Evolutionary conservation across 1,140 invertebrate genomes (phyloP).

Genomic region (Eurytemora carolleeae): DNA sequence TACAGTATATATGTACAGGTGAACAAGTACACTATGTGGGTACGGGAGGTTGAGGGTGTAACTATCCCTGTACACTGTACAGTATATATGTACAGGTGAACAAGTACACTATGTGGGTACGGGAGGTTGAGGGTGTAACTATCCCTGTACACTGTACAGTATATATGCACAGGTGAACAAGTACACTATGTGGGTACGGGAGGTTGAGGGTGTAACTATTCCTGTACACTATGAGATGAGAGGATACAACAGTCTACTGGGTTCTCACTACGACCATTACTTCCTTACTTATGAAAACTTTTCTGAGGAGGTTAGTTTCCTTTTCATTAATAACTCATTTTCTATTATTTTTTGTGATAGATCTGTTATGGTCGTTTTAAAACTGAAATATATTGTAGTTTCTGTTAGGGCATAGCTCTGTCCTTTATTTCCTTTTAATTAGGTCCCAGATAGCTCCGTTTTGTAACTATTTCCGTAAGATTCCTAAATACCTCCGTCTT

Average conservation of each 20-base stretch:
- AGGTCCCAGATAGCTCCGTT: no score
- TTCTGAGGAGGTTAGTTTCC: background rate
- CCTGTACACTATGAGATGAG: slow-evolving; percentile 74
- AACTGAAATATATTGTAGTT: background rate
- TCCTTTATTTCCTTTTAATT: no score
- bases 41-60: slow-evolving; percentile 49
- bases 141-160: slow-evolving; percentile 31
- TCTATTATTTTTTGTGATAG: background rate
- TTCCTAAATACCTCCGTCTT: no score
- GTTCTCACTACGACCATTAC: slow-evolving; percentile 91
- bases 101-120: slow-evolving; percentile 21
- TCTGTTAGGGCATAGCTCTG: no score
- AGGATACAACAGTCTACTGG: slow-evolving; percentile 70
- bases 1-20: slow-evolving; percentile 22
- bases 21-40: slow-evolving; percentile 22
- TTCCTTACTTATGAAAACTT: slow-evolving; percentile 46
- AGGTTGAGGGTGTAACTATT: slow-evolving; percentile 21
- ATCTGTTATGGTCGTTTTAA: background rate
- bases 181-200: slow-evolving; percentile 52
- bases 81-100: no score
- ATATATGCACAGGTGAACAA: slow-evolving; percentile 45
- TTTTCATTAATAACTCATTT: no score
- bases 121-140: slow-evolving; percentile 51
- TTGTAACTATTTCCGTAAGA: no score
- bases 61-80: slow-evolving; percentile 35